phyloP scores from a whole-genome alignment of 2,113 vertebrate species.

The Rhodinocichla rosea region DNA sequence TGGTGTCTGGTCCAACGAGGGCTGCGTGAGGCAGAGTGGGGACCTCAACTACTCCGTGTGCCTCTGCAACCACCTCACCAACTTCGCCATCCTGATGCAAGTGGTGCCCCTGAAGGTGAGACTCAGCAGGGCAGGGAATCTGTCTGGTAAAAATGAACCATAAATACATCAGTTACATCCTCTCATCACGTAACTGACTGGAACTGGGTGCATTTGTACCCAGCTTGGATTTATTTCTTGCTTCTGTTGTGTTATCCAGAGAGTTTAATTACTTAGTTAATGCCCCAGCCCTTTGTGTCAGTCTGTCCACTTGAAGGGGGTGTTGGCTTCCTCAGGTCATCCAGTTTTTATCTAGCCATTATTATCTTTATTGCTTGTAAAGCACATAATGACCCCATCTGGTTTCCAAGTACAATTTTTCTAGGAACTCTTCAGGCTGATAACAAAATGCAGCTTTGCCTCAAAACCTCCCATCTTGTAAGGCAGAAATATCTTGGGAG shows the following conservation, averaged over 20 bases:
- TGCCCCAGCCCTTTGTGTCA: neutral
- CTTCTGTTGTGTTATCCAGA: neutral
- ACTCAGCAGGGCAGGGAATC: neutral
- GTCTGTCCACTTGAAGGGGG: neutral
- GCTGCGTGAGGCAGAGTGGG: constrained; percentile 81
- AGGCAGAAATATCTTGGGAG: neutral
- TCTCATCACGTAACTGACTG: neutral
- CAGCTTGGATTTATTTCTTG: neutral
- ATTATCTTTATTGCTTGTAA: neutral
- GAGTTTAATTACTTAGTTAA: neutral
- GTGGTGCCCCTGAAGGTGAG: constrained; percentile 93
- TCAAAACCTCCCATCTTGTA: neutral
- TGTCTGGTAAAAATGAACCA: neutral
- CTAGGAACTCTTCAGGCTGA: neutral
- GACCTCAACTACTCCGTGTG: constrained; percentile 87
- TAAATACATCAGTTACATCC: neutral
- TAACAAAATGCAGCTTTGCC: neutral
- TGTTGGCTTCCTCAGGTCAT: neutral
- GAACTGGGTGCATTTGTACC: neutral
- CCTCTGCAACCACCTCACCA: constrained; percentile 93
- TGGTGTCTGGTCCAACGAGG: constrained; percentile 88
- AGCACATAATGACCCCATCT: neutral
- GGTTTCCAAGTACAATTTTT: neutral
- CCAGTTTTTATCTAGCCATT: neutral
- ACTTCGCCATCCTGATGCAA: constrained; percentile 98